Conservation (phyloP, 2,888 invertebrate species). For the Sclerodermus sp. region DNA sequence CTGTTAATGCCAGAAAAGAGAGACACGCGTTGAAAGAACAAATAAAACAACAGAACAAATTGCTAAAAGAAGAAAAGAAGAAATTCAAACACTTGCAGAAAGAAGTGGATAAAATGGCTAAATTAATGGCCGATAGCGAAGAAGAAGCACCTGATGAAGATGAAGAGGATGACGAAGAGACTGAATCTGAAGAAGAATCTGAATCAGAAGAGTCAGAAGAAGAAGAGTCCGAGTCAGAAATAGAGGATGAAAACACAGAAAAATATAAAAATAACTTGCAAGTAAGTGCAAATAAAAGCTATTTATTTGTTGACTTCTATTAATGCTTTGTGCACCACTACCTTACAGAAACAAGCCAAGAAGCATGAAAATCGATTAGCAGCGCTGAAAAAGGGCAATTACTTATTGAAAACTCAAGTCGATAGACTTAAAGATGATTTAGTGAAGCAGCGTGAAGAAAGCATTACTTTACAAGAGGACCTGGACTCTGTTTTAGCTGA, state of each 20-base stretch:
- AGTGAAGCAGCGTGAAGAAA: conserved; percentile 79
- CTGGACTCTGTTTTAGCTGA: conserved; percentile 84
- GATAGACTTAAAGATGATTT: conserved; percentile 86
- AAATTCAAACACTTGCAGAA: conserved; percentile 82
- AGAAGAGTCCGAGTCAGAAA: conserved; percentile 48
- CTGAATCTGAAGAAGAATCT: conserved; percentile 60
- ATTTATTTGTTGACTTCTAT: no score
- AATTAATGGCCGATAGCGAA: conserved; percentile 79
- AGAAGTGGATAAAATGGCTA: conserved; percentile 90
- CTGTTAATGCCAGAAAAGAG: conserved; percentile 75
- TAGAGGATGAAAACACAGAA: conserved; percentile 68
- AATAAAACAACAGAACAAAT: conserved; percentile 78
- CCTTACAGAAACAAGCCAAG: conserved; percentile 61
- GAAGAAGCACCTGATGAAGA: conserved; percentile 72
- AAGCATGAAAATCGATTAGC: conserved; percentile 78
- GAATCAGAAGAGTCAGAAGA: conserved; percentile 65
- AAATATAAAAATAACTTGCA: conserved; percentile 48
- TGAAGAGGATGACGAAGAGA: conserved; percentile 60
- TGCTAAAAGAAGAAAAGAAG: conserved; percentile 77
- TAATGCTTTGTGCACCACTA: background rate
- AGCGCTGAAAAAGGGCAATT: conserved; percentile 85
- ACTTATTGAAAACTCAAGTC: conserved; percentile 83
- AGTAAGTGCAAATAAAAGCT: conserved; percentile 29
- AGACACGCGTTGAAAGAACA: conserved; percentile 76
- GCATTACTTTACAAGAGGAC: conserved; percentile 77